A percentile compares a stretch with the other conserved stretches of the same genome.
Conservation (phyloP, 2,888 invertebrate species). For the Rhopalosiphum nymphaeae region DNA sequence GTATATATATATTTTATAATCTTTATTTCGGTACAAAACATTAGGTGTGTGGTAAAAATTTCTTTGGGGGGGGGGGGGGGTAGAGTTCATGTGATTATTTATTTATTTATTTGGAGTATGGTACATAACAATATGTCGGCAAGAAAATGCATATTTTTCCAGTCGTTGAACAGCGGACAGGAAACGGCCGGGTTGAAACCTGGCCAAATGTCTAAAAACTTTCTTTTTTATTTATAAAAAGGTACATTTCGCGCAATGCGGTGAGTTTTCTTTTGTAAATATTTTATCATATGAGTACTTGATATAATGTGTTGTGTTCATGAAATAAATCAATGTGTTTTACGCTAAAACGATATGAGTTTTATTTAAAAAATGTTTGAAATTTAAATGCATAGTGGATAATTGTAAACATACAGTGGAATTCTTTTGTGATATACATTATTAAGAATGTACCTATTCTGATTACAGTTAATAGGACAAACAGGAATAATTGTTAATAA, state of each 20-base stretch:
- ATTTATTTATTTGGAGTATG: constrained; percentile 59
- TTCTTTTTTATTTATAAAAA: constrained; percentile 36
- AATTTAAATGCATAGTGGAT: background rate
- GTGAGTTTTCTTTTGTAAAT: constrained; percentile 6
- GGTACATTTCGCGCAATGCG: background rate
- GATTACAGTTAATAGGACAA: background rate
- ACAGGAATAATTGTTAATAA: background rate
- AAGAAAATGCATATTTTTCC: constrained; percentile 56
- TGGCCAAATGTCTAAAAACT: constrained; percentile 46
- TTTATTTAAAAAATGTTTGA: background rate
- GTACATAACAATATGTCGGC: constrained; percentile 41
- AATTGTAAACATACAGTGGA: background rate
- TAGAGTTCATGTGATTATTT: constrained; percentile 45
- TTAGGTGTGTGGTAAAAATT: constrained; percentile 12
- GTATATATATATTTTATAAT: background rate
- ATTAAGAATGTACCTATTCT: background rate
- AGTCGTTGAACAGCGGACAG: constrained; percentile 50
- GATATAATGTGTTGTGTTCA: background rate
- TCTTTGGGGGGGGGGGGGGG: background rate
- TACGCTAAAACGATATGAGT: background rate
- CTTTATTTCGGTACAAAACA: constrained; percentile 10
- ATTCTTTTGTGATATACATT: background rate
- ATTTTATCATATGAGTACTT: background rate
- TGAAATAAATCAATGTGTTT: background rate
- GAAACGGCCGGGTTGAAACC: constrained; percentile 45